These are phyloP conservation scores for Apostichopus californicus DNA, from an alignment of 35 echinoderm and acorn worm species.

Conservation along the genomic window DNA sequence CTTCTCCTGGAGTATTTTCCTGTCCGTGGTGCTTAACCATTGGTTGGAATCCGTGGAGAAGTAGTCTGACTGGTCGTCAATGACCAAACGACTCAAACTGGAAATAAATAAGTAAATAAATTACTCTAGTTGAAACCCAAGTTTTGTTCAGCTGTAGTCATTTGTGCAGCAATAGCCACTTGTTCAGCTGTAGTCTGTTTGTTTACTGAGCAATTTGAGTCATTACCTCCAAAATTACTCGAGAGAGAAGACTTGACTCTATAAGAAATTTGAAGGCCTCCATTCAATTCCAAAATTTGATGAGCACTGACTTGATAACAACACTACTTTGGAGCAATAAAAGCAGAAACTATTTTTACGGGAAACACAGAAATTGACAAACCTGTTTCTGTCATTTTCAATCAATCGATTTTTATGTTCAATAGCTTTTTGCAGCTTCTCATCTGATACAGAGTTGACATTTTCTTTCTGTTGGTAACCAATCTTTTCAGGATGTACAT, in stretches of 20 bases:
- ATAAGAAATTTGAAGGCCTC: no score
- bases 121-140: no score
- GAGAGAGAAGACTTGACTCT: no score
- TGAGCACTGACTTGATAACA: no score
- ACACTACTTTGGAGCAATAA: no score
- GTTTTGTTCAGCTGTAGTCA: no score
- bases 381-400: slow-evolving; percentile 53
- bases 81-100: slow-evolving; percentile 66
- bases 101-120: not conserved
- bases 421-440: slow-evolving; percentile 16
- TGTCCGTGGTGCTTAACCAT: slow-evolving; percentile 80
- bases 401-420: slow-evolving; percentile 45
- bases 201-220: no score
- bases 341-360: not conserved
- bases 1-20: slow-evolving; percentile 58
- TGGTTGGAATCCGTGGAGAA: slow-evolving; percentile 92
- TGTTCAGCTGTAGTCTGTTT: no score
- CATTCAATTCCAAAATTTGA: no score
- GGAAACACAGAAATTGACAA: not conserved
- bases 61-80: slow-evolving; percentile 97
- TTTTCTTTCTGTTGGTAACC: slow-evolving; percentile 18
- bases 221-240: no score
- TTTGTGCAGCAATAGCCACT: no score
- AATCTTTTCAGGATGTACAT: slow-evolving; percentile 42
- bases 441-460: slow-evolving; percentile 11